Evolutionary conservation across 2,797 vertebrate species (phyloP).

Genomic region (Hippopotamyrus pictus): DNA sequence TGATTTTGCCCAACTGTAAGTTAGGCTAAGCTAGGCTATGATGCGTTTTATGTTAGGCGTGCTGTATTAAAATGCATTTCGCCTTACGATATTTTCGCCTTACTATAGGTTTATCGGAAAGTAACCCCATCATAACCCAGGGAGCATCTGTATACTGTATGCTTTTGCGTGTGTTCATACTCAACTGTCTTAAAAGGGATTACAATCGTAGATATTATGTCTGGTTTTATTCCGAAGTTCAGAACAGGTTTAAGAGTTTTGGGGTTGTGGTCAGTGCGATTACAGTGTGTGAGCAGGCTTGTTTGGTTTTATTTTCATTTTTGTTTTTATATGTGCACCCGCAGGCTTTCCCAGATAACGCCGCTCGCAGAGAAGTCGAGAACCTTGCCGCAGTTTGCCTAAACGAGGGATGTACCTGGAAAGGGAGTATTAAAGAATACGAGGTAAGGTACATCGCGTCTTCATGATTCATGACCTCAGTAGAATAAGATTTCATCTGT

Average conservation of each 20-base stretch:
- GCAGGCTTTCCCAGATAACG: slow-evolving; percentile 25
- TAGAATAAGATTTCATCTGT: background rate
- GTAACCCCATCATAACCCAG: background rate
- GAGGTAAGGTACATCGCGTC: slow-evolving; percentile 63
- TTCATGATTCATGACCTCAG: background rate
- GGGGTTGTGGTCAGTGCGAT: background rate
- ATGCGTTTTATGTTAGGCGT: background rate
- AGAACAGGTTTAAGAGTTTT: background rate
- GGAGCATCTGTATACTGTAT: background rate
- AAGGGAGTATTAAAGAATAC: slow-evolving; percentile 89
- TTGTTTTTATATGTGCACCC: background rate
- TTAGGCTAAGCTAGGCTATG: background rate
- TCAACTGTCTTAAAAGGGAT: background rate
- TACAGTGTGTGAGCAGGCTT: background rate
- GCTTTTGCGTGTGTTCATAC: background rate
- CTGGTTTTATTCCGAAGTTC: background rate
- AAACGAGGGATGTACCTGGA: slow-evolving; percentile 83
- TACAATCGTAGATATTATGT: background rate
- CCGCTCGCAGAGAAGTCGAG: slow-evolving; percentile 75
- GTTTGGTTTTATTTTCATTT: background rate
- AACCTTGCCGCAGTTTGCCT: slow-evolving; percentile 80
- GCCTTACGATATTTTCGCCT: background rate
- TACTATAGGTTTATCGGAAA: background rate
- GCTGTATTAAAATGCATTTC: background rate
- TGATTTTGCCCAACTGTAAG: background rate